Evolutionary conservation across 2,888 invertebrate species (phyloP).

Genomic region (Thecophora atra): DNA sequence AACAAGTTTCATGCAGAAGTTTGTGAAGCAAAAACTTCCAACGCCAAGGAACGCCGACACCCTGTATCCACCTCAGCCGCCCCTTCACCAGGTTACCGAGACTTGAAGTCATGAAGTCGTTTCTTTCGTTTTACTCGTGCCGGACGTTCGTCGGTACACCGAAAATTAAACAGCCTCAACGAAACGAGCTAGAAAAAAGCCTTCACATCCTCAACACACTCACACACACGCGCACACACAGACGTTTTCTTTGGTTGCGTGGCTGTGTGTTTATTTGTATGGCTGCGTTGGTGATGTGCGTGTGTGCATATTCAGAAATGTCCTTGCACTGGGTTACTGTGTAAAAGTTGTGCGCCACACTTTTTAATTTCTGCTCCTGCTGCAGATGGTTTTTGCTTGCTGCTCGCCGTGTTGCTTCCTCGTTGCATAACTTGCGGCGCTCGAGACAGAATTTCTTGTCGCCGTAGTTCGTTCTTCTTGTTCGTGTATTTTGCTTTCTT

Average conservation of each 20-base stretch:
- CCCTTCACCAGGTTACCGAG: not conserved
- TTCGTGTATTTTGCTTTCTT: not conserved
- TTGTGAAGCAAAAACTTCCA: too few relatives aligned
- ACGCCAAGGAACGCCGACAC: too few relatives aligned
- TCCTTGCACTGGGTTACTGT: conserved; percentile 36
- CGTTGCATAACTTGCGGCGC: conserved; percentile 23
- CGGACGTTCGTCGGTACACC: conserved; percentile 1
- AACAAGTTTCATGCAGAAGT: not conserved
- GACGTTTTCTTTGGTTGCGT: not conserved
- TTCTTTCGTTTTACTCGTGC: too few relatives aligned
- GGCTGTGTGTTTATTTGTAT: not conserved
- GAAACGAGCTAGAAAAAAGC: not conserved
- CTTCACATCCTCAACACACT: not conserved
- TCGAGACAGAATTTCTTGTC: conserved; percentile 6
- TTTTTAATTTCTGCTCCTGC: conserved; percentile 13
- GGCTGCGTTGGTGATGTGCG: not conserved
- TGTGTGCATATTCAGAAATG: conserved; percentile 16
- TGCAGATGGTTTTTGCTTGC: not conserved
- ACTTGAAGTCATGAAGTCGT: too few relatives aligned
- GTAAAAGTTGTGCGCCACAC: not conserved
- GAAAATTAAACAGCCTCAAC: not conserved
- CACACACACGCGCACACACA: not conserved
- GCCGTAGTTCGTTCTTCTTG: not conserved
- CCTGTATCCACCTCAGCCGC: not conserved
- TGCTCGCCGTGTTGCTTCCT: not conserved